These are phyloP conservation scores for Blastomussa wellsi DNA, from an alignment of 92 coral and sea anemone genomes.

Conservation along the genomic window DNA sequence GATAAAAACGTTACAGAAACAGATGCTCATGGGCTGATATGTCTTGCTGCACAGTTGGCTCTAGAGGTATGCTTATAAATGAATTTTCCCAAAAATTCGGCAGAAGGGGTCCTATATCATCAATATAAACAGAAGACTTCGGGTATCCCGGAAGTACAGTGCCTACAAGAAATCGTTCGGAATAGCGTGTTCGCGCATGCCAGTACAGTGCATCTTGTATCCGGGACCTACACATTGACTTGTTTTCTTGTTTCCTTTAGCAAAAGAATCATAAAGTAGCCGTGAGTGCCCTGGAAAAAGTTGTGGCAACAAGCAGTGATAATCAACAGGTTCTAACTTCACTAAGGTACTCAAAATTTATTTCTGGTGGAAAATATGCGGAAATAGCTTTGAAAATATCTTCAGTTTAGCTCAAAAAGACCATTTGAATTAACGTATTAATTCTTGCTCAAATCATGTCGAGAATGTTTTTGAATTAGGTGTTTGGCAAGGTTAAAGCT, in stretches of 20 bases:
- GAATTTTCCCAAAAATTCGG: neutral
- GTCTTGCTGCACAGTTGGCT: constrained; percentile 94
- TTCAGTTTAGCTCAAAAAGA: neutral
- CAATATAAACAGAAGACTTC: neutral
- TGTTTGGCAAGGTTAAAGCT: constrained; percentile 38
- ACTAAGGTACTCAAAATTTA: constrained; percentile 64
- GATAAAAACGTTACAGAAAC: constrained; percentile 43
- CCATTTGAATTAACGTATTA: neutral
- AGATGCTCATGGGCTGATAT: constrained; percentile 83
- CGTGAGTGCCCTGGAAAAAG: constrained; percentile 83
- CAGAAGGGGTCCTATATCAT: neutral
- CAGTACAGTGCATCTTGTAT: neutral
- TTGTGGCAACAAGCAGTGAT: constrained; percentile 75
- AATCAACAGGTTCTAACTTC: constrained; percentile 86
- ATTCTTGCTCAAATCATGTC: neutral
- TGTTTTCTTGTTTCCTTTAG: constrained; percentile 36
- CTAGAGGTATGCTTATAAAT: constrained; percentile 69
- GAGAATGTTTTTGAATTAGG: neutral
- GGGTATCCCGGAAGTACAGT: too few relatives aligned
- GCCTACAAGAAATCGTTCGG: neutral
- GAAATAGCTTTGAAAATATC: neutral
- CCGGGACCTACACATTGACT: neutral
- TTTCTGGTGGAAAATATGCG: neutral
- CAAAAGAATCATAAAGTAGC: constrained; percentile 88
- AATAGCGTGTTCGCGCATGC: neutral